Percentiles rank a stretch among this genome's conserved stretches.
Conservation (phyloP, 2,888 invertebrate genomes). For the Mesoligia furuncula region DNA sequence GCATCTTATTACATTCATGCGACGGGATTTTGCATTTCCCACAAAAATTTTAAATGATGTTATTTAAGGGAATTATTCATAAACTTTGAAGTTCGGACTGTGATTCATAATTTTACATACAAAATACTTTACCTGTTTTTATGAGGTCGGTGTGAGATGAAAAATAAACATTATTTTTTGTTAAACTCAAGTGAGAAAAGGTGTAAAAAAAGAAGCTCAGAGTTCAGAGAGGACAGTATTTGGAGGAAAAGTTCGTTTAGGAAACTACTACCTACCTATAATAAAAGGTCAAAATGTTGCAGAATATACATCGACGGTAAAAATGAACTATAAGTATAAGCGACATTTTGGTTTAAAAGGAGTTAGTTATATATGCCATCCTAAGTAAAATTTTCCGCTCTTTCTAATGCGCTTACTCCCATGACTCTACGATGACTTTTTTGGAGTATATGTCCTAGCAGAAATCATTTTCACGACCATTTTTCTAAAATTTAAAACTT, state of each 20-base stretch:
- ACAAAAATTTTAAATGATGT: conserved; percentile 46
- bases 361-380: too few species aligned
- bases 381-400: too few species aligned
- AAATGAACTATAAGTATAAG: too few species aligned
- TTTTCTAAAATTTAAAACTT: too few species aligned
- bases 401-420: too few species aligned
- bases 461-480: too few species aligned
- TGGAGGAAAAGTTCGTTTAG: background rate
- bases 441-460: too few species aligned
- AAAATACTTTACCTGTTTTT: conserved; percentile 50
- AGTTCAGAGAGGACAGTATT: background rate
- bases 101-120: conserved; percentile 54
- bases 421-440: too few species aligned
- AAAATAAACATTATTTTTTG: conserved; percentile 29
- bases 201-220: too few species aligned
- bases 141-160: conserved; percentile 25
- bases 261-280: too few species aligned
- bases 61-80: conserved; percentile 57
- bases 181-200: background rate
- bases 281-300: background rate
- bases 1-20: conserved; percentile 54
- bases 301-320: too few species aligned
- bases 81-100: conserved; percentile 41
- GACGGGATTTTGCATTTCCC: conserved; percentile 41
- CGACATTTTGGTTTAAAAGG: too few species aligned